Conservation (phyloP, 92 coral and sea anemone species). For the Diadumene lineata region DNA sequence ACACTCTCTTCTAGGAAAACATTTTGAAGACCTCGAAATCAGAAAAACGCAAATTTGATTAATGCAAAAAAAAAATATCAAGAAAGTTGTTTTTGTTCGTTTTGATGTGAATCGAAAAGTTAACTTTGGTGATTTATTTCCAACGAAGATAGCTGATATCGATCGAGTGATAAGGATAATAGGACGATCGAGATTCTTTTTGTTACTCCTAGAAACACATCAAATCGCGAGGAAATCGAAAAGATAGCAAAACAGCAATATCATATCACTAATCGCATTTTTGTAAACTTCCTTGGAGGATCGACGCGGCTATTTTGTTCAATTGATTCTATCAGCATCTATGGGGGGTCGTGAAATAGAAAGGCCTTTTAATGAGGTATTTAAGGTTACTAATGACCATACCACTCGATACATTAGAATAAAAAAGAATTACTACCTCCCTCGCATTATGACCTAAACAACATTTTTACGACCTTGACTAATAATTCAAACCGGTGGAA, state of each 20-base stretch:
- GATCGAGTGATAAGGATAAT: slow-evolving; percentile 3
- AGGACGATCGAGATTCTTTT: slow-evolving; percentile 7
- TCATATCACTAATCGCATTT: slow-evolving; percentile 7
- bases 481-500: neutral
- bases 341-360: slow-evolving; percentile 23
- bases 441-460: slow-evolving; percentile 6
- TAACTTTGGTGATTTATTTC: neutral
- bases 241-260: slow-evolving; percentile 1
- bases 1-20: slow-evolving; percentile 10
- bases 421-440: slow-evolving; percentile 9
- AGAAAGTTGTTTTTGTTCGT: neutral
- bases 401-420: neutral
- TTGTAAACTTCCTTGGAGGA: slow-evolving; percentile 11
- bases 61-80: neutral
- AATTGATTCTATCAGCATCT: slow-evolving; percentile 14
- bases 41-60: neutral
- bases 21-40: neutral
- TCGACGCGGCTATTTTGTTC: slow-evolving; percentile 11
- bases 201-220: slow-evolving; percentile 13
- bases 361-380: slow-evolving; percentile 3
- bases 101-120: neutral
- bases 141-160: neutral
- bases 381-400: slow-evolving; percentile 26
- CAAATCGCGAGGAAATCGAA: slow-evolving; percentile 1
- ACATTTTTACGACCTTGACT: slow-evolving; percentile 1